Conservation (phyloP, 1,140 invertebrate species). For the Procambarus virginalis region DNA sequence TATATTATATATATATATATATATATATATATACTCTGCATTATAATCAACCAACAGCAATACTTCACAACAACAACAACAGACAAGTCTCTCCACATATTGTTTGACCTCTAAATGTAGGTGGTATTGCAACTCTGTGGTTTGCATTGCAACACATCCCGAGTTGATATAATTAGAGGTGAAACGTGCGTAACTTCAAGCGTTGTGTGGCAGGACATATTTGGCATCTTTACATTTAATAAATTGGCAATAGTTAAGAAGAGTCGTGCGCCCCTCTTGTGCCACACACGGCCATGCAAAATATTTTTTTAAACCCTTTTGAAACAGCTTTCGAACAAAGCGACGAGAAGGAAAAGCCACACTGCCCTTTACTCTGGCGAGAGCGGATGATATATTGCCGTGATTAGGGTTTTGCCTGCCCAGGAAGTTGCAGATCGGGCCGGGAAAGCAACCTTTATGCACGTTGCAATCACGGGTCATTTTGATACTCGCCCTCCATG, state of each 20-base stretch:
- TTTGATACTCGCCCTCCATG: neutral
- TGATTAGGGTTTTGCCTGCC: constrained; percentile 1
- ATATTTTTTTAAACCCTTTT: neutral
- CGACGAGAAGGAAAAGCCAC: neutral
- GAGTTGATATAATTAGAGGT: neutral
- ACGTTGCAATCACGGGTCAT: neutral
- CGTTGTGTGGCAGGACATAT: neutral
- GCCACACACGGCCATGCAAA: neutral
- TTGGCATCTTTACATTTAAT: neutral
- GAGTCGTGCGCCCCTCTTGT: neutral
- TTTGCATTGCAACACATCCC: constrained; percentile 1
- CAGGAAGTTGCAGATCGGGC: neutral
- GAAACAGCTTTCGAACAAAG: neutral
- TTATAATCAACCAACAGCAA: neutral
- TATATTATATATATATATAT: too few relatives aligned
- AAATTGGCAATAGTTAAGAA: neutral
- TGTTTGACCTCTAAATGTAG: neutral
- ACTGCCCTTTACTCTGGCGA: neutral
- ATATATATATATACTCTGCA: too few relatives aligned
- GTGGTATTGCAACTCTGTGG: neutral
- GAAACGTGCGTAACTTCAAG: neutral
- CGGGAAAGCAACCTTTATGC: neutral
- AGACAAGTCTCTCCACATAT: neutral
- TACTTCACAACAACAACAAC: neutral
- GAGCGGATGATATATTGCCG: constrained; percentile 3